Conservation (phyloP, 2,888 invertebrate genomes). For the Maniola hyperantus region DNA sequence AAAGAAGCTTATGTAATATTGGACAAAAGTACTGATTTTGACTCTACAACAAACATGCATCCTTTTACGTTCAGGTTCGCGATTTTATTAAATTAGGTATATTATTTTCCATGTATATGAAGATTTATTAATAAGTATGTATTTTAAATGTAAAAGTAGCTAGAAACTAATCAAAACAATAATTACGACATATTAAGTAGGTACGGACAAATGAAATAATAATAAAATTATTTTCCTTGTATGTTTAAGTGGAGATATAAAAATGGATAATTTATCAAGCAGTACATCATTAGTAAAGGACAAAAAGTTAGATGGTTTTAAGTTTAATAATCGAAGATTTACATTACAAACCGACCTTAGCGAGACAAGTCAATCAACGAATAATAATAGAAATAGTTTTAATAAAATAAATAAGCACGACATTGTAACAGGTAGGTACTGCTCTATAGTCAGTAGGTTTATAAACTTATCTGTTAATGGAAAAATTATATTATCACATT, state of each 20-base stretch:
- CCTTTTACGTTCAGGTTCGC: constrained; percentile 3
- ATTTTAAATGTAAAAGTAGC: too few species aligned
- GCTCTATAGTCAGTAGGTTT: background rate
- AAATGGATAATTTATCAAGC: background rate
- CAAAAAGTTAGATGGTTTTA: background rate
- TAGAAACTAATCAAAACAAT: too few species aligned
- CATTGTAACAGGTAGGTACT: background rate
- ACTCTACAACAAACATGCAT: background rate
- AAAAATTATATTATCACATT: too few species aligned
- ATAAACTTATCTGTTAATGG: background rate
- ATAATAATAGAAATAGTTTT: background rate
- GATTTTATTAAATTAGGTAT: background rate
- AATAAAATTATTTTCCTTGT: background rate
- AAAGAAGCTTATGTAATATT: constrained; percentile 2
- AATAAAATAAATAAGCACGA: background rate
- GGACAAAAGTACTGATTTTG: background rate
- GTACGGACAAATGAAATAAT: too few species aligned
- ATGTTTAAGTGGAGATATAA: background rate
- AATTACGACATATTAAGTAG: too few species aligned
- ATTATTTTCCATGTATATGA: background rate
- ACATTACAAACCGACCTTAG: background rate
- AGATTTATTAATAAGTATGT: background rate
- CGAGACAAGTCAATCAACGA: background rate
- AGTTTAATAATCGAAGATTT: background rate
- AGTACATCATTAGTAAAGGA: background rate